A percentile compares a stretch with the other conserved stretches of the same genome.
Evolutionary conservation across 2,113 vertebrate species (phyloP).

Genomic region (Nannobrachium achirus): DNA sequence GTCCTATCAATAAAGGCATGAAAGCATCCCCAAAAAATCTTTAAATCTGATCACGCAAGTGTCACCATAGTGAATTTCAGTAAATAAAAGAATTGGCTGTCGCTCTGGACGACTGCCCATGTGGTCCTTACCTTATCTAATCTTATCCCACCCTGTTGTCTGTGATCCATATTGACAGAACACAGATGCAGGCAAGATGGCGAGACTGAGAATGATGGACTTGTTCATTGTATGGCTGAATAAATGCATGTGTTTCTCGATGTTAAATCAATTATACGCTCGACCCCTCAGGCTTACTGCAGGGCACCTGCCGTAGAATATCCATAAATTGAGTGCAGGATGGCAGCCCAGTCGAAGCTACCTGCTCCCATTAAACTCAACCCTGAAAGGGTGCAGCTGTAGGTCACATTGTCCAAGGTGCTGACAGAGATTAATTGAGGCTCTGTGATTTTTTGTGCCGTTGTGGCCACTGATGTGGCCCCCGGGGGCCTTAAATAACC

Average conservation of each 20-base stretch:
- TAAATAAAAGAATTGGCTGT: too few species aligned
- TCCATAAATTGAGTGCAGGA: constrained; percentile 65
- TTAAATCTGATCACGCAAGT: too few species aligned
- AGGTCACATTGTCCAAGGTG: constrained; percentile 65
- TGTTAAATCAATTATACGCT: constrained; percentile 41
- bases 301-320: constrained; percentile 46
- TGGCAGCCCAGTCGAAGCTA: constrained; percentile 53
- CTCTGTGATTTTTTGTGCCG: constrained; percentile 36
- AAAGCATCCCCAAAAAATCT: too few species aligned
- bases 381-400: constrained; percentile 61
- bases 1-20: too few species aligned
- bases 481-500: constrained; percentile 50
- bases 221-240: constrained; percentile 40
- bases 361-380: constrained; percentile 49
- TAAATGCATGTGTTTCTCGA: constrained; percentile 51
- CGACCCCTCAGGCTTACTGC: constrained; percentile 18
- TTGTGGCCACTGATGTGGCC: neutral
- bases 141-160: too few species aligned
- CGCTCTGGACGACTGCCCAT: too few species aligned
- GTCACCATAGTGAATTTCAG: too few species aligned
- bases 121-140: too few species aligned
- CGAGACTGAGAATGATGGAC: constrained; percentile 1
- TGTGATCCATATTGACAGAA: too few species aligned
- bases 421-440: constrained; percentile 72
- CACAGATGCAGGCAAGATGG: too few species aligned